Percentiles rank a stretch among this genome's conserved stretches.
These are phyloP conservation scores for Chrysina gloriosa DNA, from an alignment of 2,888 invertebrate genomes.

Conservation along the genomic window DNA sequence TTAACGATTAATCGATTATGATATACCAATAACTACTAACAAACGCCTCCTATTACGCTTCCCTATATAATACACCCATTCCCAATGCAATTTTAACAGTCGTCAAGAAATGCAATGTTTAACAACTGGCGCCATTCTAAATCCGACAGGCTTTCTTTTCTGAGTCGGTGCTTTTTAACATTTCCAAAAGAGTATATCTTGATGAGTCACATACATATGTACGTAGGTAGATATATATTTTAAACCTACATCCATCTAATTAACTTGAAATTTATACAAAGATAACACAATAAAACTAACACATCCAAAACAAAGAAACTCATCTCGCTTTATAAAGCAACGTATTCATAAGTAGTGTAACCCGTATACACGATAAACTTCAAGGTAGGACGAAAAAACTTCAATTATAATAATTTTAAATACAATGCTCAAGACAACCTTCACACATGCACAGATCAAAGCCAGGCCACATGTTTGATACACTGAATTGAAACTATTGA, in stretches of 20 bases:
- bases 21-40: no score
- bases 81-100: background rate
- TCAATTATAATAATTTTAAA: constrained; percentile 43
- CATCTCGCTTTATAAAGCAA: constrained; percentile 28
- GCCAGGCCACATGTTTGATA: constrained; percentile 36
- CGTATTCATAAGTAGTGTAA: constrained; percentile 28
- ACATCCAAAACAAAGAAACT: constrained; percentile 34
- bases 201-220: constrained; percentile 7
- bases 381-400: constrained; percentile 35
- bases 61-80: no score
- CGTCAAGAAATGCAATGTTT: background rate
- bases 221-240: constrained; percentile 4
- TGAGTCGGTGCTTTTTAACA: background rate
- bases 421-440: constrained; percentile 39
- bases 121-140: background rate
- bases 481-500: constrained; percentile 35
- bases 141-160: no score
- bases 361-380: constrained; percentile 18
- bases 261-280: constrained; percentile 14
- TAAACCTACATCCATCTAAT: constrained; percentile 24
- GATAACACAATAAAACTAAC: constrained; percentile 29
- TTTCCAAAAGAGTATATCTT: background rate
- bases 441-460: constrained; percentile 32
- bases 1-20: no score
- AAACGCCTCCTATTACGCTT: no score